These are phyloP conservation scores for Diplodus puntazzo DNA, from an alignment of 2,797 vertebrate genomes.

Conservation along the genomic window DNA sequence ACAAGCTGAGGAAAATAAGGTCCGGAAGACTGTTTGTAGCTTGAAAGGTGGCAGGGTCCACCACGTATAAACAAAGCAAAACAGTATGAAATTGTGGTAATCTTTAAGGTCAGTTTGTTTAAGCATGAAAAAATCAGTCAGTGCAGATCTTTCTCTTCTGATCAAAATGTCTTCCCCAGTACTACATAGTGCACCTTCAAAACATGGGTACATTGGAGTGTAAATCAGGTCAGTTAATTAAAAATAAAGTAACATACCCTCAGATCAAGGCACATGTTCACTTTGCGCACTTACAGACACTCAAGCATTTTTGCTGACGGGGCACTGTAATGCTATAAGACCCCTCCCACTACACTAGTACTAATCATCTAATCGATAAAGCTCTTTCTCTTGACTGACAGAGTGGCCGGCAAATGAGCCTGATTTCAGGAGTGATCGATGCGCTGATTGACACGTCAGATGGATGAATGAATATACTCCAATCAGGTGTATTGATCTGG, in stretches of 20 bases:
- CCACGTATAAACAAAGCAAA: too few relatives aligned
- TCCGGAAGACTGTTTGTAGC: too few relatives aligned
- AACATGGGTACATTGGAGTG: conserved; percentile 22
- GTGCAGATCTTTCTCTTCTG: too few relatives aligned
- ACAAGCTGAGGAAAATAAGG: too few relatives aligned
- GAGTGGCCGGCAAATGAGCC: conserved; percentile 57
- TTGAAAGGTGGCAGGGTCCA: too few relatives aligned
- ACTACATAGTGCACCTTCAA: too few relatives aligned
- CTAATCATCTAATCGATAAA: conserved; percentile 72
- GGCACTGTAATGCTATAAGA: conserved; percentile 17
- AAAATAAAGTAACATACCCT: conserved; percentile 37
- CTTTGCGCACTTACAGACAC: conserved; percentile 26
- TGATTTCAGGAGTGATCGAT: conserved; percentile 69
- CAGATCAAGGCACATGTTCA: conserved; percentile 3
- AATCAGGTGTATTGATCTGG: conserved; percentile 72
- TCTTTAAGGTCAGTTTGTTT: too few relatives aligned
- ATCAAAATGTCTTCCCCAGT: too few relatives aligned
- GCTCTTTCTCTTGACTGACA: conserved; percentile 66
- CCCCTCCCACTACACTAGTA: conserved; percentile 44
- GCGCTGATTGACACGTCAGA: conserved; percentile 65
- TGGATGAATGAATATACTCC: conserved; percentile 74
- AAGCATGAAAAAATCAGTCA: too few relatives aligned
- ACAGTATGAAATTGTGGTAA: too few relatives aligned
- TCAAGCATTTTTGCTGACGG: conserved; percentile 33
- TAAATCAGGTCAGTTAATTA: conserved; percentile 29